These are phyloP conservation scores for Troides aeacus DNA, from an alignment of 2,888 invertebrate genomes.

Conservation along the genomic window DNA sequence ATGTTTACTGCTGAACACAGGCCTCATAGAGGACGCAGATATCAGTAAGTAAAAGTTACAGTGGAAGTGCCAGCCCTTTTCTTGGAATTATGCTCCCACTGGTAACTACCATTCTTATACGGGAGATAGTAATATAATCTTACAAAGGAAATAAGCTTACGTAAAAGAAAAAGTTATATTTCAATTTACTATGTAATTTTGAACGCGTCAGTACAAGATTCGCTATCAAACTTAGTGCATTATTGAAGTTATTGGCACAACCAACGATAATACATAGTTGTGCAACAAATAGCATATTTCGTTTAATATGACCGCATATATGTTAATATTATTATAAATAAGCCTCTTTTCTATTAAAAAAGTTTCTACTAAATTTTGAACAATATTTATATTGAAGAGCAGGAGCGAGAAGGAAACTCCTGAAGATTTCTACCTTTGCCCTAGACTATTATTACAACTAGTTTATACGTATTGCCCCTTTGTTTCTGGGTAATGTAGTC, in stretches of 20 bases:
- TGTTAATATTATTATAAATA: background rate
- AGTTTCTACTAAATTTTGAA: background rate
- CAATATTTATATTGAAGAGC: no score
- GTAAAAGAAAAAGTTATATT: background rate
- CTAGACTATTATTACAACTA: no score
- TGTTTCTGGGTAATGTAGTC: no score
- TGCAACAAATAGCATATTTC: constrained; percentile 37
- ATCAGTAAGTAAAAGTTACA: no score
- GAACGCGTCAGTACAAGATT: constrained; percentile 35
- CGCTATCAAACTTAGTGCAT: constrained; percentile 39
- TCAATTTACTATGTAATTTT: constrained; percentile 17
- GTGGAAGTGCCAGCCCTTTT: no score
- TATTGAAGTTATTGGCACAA: constrained; percentile 40
- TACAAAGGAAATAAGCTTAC: background rate
- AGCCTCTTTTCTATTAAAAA: background rate
- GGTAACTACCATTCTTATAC: background rate
- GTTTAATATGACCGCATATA: constrained; percentile 6
- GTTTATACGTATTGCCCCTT: no score
- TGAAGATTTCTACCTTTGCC: no score
- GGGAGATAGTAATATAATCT: background rate
- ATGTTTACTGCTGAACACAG: no score
- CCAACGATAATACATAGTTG: constrained; percentile 38
- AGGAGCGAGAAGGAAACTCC: no score
- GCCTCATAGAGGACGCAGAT: no score
- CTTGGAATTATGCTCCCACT: no score